A percentile compares a stretch with the other conserved stretches of the same genome.
Evolutionary conservation across 2,888 invertebrate genomes (phyloP).

Genomic region (Andricus quercusramuli): DNA sequence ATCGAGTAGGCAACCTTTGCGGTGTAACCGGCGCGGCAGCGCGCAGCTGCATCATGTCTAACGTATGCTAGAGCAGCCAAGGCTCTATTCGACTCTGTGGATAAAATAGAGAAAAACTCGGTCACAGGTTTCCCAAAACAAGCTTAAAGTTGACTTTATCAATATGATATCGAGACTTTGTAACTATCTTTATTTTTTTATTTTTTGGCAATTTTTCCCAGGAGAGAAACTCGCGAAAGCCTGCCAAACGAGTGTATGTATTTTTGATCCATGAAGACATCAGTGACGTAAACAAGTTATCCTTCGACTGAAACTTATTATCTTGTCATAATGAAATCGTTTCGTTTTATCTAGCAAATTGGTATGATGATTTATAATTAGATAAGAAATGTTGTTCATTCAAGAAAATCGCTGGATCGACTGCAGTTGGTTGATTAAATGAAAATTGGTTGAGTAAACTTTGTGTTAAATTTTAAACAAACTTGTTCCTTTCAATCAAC

Average conservation of each 20-base stretch:
- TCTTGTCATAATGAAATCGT: neutral
- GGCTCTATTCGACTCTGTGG: neutral
- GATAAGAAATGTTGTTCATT: no score
- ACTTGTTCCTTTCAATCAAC: no score
- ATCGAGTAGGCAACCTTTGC: constrained; percentile 58
- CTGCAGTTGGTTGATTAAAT: no score
- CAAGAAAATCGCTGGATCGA: no score
- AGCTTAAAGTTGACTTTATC: neutral
- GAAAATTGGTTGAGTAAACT: no score
- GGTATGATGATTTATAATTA: no score
- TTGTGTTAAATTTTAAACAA: no score
- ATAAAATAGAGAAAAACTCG: neutral
- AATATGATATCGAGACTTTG: neutral
- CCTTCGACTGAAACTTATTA: neutral
- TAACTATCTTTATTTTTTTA: neutral
- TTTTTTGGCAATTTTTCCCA: neutral
- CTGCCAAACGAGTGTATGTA: neutral
- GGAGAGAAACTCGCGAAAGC: neutral
- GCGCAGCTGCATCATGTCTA: constrained; percentile 31
- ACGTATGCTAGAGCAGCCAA: constrained; percentile 18
- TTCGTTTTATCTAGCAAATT: neutral
- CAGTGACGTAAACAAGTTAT: neutral
- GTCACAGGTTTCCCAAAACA: neutral
- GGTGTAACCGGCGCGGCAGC: constrained; percentile 27
- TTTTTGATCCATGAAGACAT: neutral